A percentile compares a stretch with the other conserved stretches of the same genome.
phyloP scores from a whole-genome alignment of 1,140 invertebrate species.

The Polyergus mexicanus region DNA sequence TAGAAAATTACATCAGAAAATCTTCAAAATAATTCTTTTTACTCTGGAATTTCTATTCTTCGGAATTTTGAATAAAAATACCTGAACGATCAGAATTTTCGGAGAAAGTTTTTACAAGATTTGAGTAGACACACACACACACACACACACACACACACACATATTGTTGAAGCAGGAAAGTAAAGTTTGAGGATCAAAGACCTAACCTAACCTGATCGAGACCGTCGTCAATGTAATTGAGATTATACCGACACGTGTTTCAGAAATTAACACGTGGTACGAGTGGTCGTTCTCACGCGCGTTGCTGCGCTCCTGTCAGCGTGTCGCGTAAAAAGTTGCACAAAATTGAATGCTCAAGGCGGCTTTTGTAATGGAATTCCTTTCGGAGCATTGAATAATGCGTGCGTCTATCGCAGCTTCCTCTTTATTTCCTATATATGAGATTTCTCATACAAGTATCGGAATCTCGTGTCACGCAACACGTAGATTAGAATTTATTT shows the following conservation, averaged over 20 bases:
- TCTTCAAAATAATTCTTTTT: no score
- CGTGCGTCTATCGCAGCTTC: no score
- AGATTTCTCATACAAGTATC: neutral
- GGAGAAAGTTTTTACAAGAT: no score
- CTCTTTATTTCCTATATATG: neutral
- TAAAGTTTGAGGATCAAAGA: neutral
- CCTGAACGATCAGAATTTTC: no score
- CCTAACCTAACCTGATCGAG: no score
- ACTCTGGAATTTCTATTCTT: no score
- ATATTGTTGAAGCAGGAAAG: neutral
- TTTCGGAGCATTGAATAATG: conserved; percentile 18
- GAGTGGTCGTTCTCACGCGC: neutral
- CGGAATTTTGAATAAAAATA: no score
- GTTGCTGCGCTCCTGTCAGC: neutral
- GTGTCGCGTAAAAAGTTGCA: neutral
- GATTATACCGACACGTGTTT: conserved; percentile 8
- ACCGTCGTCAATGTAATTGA: no score
- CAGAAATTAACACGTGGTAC: conserved; percentile 41
- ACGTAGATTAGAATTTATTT: no score
- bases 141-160: no score
- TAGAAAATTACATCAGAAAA: no score
- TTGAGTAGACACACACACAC: no score
- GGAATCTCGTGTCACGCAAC: neutral
- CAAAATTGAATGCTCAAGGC: conserved; percentile 1
- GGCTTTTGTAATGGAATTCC: conserved; percentile 19